Conservation (phyloP, 1,140 invertebrate species). For the Drosophila pachea region DNA sequence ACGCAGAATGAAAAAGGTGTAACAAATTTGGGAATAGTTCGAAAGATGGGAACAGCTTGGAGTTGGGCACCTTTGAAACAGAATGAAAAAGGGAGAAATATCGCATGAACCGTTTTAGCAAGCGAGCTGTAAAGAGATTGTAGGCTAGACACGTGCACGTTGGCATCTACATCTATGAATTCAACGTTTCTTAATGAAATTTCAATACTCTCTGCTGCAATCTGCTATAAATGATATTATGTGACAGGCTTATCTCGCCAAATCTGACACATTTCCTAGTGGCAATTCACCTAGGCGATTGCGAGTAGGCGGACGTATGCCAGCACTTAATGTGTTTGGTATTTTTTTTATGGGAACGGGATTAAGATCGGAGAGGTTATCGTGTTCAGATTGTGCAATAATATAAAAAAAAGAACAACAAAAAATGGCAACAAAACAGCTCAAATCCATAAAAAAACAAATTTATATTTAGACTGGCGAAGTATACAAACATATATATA, state of each 20-base stretch:
- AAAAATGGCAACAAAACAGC: background rate
- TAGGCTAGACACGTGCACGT: too few relatives aligned
- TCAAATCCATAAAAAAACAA: background rate
- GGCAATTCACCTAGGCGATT: background rate
- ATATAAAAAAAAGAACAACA: background rate
- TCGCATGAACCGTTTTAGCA: too few relatives aligned
- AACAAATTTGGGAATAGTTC: too few relatives aligned
- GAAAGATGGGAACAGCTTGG: too few relatives aligned
- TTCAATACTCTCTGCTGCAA: too few relatives aligned
- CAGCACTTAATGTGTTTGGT: background rate
- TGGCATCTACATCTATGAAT: too few relatives aligned
- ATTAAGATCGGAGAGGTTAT: constrained; percentile 45
- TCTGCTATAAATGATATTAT: too few relatives aligned
- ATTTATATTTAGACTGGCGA: constrained; percentile 8
- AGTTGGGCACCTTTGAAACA: too few relatives aligned
- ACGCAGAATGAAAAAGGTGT: too few relatives aligned
- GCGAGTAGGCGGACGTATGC: background rate
- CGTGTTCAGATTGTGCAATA: constrained; percentile 35
- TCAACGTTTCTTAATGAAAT: too few relatives aligned
- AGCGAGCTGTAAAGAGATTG: too few relatives aligned
- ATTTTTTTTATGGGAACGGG: constrained; percentile 21
- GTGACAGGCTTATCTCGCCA: background rate
- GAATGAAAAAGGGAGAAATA: too few relatives aligned
- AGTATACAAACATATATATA: constrained; percentile 6
- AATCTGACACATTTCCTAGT: background rate